A percentile compares a stretch with the other conserved stretches of the same genome.
Conservation (phyloP, 2,888 invertebrate genomes). For the Linyphia triangularis region DNA sequence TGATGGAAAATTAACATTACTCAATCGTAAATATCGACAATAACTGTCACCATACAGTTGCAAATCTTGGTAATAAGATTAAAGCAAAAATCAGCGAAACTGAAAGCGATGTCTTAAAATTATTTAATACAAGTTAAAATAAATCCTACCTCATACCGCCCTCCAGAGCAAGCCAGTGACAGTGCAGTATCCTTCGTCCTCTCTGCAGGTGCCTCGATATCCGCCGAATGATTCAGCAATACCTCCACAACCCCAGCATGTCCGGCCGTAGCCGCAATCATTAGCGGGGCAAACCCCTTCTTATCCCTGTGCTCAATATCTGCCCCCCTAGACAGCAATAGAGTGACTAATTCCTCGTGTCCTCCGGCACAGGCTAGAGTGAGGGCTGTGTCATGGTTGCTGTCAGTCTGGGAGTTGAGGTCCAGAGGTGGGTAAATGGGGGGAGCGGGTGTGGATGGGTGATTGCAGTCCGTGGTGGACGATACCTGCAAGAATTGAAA, state of each 20-base stretch:
- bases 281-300: conserved; percentile 98
- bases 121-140: too few relatives aligned
- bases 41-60: too few relatives aligned
- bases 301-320: conserved; percentile 99
- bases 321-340: conserved; percentile 93
- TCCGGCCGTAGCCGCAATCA: conserved; percentile 97
- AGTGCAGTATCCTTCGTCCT: conserved; percentile 99
- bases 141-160: conserved; percentile 89
- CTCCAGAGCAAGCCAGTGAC: conserved; percentile 97
- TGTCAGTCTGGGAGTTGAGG: conserved; percentile 98
- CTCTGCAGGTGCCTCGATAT: conserved; percentile 99
- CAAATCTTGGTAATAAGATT: too few relatives aligned
- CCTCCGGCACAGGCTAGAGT: conserved; percentile 98
- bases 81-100: too few relatives aligned
- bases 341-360: conserved; percentile 95
- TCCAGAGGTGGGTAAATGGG: conserved; percentile 82
- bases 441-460: conserved; percentile 72
- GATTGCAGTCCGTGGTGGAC: conserved; percentile 32
- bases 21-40: too few relatives aligned
- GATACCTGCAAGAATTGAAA: conserved; percentile 69
- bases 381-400: conserved; percentile 98
- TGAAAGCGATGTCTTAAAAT: too few relatives aligned
- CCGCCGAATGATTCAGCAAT: conserved; percentile 94
- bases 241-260: conserved; percentile 95
- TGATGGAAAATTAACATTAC: too few relatives aligned